Conservation (phyloP, 2,797 vertebrate species). For the Hydrolagus colliei region DNA sequence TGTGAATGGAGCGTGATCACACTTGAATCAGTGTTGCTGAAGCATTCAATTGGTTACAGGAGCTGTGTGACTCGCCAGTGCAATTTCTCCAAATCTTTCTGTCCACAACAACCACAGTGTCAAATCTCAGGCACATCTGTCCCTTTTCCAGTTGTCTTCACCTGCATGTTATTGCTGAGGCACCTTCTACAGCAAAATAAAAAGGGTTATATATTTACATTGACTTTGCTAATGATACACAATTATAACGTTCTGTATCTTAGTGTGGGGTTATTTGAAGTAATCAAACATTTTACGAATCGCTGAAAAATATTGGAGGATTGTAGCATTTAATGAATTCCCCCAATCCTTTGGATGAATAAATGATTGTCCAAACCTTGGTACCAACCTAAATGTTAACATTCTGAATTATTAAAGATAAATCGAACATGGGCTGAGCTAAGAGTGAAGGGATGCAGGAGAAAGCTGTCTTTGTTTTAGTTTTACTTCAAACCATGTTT, state of each 20-base stretch:
- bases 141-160: neutral
- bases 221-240: neutral
- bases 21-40: neutral
- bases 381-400: neutral
- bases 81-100: neutral
- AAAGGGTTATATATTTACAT: neutral
- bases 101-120: neutral
- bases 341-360: neutral
- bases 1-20: conserved; percentile 1
- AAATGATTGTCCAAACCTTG: neutral
- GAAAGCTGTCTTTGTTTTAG: neutral
- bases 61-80: neutral
- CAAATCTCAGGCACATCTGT: neutral
- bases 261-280: neutral
- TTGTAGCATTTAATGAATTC: neutral
- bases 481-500: neutral
- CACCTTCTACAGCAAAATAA: neutral
- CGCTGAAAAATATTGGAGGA: neutral
- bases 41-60: neutral
- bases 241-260: neutral
- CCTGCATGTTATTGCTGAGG: neutral
- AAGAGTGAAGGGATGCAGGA: neutral
- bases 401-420: neutral
- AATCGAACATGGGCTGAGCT: neutral
- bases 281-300: neutral